Evolutionary conservation across 2,113 vertebrate genomes (phyloP).

Genomic region (Todiramphus saurophagus): DNA sequence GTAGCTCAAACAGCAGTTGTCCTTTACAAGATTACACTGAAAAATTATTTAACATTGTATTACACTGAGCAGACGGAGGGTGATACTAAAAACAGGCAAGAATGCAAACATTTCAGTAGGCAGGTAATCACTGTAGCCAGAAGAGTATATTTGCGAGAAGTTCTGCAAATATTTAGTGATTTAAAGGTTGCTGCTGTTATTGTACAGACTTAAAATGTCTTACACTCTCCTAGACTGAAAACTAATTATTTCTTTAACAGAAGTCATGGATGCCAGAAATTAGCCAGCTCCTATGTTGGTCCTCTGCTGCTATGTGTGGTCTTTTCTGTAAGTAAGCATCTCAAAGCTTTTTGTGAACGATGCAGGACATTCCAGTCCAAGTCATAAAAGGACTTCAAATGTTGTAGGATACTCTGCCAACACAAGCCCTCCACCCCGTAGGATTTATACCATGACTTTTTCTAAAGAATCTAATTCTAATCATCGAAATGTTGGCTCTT

Average conservation of each 20-base stretch:
- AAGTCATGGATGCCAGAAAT: neutral
- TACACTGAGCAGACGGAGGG: conserved; percentile 18
- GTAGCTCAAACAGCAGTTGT: conserved; percentile 41
- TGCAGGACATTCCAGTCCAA: neutral
- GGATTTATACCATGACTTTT: neutral
- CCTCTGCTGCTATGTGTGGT: neutral
- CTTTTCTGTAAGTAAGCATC: neutral
- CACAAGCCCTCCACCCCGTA: neutral
- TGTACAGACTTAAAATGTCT: conserved; percentile 3
- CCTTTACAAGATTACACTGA: conserved; percentile 35
- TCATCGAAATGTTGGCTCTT: neutral
- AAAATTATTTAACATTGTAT: conserved; percentile 52
- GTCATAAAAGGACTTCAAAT: neutral
- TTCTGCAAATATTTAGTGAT: conserved; percentile 63
- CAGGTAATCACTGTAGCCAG: conserved; percentile 41
- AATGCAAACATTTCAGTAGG: conserved; percentile 44
- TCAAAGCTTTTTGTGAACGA: neutral
- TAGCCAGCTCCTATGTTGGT: neutral
- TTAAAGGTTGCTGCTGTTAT: conserved; percentile 52
- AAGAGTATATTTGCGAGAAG: conserved; percentile 53
- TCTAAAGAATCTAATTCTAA: neutral
- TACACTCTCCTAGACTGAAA: neutral
- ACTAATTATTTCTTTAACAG: neutral
- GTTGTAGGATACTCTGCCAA: neutral
- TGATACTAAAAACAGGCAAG: conserved; percentile 28